Evolutionary conservation across 2,888 invertebrate genomes (phyloP).

Genomic region (Caenorhabditis sp.): DNA sequence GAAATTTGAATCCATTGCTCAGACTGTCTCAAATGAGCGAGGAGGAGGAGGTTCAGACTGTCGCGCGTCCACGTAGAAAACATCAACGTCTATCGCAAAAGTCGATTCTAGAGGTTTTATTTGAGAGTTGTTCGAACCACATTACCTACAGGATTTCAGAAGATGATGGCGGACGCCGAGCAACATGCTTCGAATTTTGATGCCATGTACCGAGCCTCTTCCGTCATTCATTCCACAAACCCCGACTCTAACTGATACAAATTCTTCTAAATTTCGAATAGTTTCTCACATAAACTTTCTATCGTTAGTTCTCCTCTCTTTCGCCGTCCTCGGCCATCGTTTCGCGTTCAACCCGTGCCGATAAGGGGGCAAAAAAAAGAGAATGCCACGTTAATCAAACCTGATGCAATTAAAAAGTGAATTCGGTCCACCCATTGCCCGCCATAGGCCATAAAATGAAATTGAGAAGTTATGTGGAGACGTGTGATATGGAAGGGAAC

Average conservation of each 20-base stretch:
- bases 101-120: too few species aligned
- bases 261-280: not conserved
- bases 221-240: not conserved
- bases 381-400: conserved; percentile 32
- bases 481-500: not conserved
- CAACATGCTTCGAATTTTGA: not conserved
- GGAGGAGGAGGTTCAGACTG: not conserved
- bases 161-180: conserved; percentile 11
- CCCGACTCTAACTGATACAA: not conserved
- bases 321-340: not conserved
- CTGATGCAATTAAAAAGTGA: conserved; percentile 22
- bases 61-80: not conserved
- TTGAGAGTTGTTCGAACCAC: too few species aligned
- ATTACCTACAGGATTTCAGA: conserved; percentile 5
- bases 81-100: too few species aligned
- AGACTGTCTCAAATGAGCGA: not conserved
- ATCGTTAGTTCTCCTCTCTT: not conserved
- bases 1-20: not conserved
- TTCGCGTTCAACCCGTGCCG: conserved; percentile 11
- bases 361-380: conserved; percentile 22
- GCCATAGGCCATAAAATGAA: not conserved
- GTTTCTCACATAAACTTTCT: conserved; percentile 10
- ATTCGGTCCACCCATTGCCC: not conserved
- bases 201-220: too few species aligned
- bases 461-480: not conserved